These are phyloP conservation scores for Brachyistius frenatus DNA, from an alignment of 2,113 vertebrate species.

Conservation along the genomic window DNA sequence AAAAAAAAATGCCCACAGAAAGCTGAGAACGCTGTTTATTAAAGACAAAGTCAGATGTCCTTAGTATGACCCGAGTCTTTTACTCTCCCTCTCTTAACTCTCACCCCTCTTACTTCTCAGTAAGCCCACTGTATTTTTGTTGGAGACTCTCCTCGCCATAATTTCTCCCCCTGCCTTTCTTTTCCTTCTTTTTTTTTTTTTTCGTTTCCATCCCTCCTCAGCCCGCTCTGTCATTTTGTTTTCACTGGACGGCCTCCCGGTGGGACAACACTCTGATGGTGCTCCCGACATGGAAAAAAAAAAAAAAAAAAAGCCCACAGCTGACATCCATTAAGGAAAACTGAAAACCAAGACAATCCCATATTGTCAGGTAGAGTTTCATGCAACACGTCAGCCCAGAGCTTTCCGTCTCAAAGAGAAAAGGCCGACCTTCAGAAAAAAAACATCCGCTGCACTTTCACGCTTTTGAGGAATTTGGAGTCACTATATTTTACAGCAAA, in stretches of 20 bases:
- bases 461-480: too few relatives aligned
- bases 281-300: slow-evolving; percentile 77
- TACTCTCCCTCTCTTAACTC: neutral
- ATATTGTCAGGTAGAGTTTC: slow-evolving; percentile 79
- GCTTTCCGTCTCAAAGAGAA: slow-evolving; percentile 1
- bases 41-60: slow-evolving; percentile 27
- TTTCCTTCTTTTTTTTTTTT: slow-evolving; percentile 16
- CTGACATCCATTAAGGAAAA: slow-evolving; percentile 84
- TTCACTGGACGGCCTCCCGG: slow-evolving; percentile 80
- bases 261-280: slow-evolving; percentile 75
- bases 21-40: neutral
- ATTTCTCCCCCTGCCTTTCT: slow-evolving; percentile 31
- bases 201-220: slow-evolving; percentile 48
- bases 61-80: slow-evolving; percentile 6
- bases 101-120: slow-evolving; percentile 1
- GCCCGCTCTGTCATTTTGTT: slow-evolving; percentile 77
- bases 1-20: too few relatives aligned
- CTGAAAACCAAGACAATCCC: slow-evolving; percentile 68
- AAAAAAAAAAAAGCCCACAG: slow-evolving; percentile 75
- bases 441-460: too few relatives aligned
- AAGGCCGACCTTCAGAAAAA: slow-evolving; percentile 9
- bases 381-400: slow-evolving; percentile 1
- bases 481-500: too few relatives aligned
- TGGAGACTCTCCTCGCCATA: slow-evolving; percentile 46
- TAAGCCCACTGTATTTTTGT: slow-evolving; percentile 51